Conservation (phyloP, 2,888 invertebrate genomes). For the Orchesella flavescens region DNA sequence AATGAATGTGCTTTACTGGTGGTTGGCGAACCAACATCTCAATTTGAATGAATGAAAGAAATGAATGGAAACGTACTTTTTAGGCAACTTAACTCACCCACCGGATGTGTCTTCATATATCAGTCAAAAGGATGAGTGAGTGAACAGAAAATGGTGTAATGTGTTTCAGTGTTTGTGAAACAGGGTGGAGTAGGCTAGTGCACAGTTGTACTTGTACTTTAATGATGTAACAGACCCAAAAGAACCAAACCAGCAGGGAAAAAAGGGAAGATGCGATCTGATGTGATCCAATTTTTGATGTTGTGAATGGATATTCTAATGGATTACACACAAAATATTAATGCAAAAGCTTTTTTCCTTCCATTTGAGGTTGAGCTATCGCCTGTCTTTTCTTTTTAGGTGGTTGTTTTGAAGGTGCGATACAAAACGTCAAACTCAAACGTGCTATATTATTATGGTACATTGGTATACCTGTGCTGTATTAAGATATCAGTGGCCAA, state of each 20-base stretch:
- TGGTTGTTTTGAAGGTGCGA: too few relatives aligned
- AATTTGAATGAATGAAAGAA: slow-evolving; percentile 39
- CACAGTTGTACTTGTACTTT: not conserved
- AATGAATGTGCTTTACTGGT: not conserved
- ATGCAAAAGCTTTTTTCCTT: slow-evolving; percentile 9
- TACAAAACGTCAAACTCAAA: too few relatives aligned
- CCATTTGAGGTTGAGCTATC: too few relatives aligned
- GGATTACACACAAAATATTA: slow-evolving; percentile 56
- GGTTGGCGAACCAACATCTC: not conserved
- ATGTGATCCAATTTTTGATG: slow-evolving; percentile 48
- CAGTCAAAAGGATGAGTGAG: slow-evolving; percentile 30
- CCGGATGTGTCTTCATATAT: slow-evolving; percentile 48
- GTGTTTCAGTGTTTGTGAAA: slow-evolving; percentile 6
- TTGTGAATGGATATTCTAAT: slow-evolving; percentile 44
- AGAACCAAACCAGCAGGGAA: not conserved
- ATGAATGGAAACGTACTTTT: slow-evolving; percentile 20
- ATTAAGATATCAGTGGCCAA: slow-evolving; percentile 9
- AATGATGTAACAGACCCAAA: too few relatives aligned
- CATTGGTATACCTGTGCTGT: not conserved
- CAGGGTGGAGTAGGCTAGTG: slow-evolving; percentile 31
- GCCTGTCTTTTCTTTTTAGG: not conserved
- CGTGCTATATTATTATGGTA: not conserved
- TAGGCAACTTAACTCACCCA: slow-evolving; percentile 17
- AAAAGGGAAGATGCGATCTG: not conserved
- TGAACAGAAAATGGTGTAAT: slow-evolving; percentile 27